Percentiles rank a stretch among this genome's conserved stretches.
Conservation (phyloP, 2,797 vertebrate genomes). For the Pseudotriccus pelzelni region DNA sequence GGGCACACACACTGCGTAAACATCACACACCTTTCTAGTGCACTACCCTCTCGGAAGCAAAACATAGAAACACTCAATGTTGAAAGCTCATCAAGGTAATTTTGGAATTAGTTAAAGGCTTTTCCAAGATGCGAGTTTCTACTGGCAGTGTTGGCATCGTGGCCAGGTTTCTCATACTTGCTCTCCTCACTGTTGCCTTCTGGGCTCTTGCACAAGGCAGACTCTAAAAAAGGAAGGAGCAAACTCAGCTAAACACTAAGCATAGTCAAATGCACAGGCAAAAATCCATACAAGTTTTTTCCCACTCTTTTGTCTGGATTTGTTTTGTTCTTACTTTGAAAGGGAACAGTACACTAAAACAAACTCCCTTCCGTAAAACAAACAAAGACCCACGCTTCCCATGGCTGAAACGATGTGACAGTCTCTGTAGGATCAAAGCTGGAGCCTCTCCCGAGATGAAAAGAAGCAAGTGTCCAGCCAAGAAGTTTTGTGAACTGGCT, state of each 20-base stretch:
- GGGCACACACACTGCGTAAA: neutral
- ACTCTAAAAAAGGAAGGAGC: neutral
- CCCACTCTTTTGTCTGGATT: neutral
- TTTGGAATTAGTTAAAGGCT: neutral
- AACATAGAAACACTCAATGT: accelerated
- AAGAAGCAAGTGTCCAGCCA: neutral
- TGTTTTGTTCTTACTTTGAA: neutral
- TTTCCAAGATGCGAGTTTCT: neutral
- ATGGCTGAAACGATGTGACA: neutral
- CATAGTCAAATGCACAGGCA: neutral
- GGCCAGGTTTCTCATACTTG: neutral
- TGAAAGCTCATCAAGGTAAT: neutral
- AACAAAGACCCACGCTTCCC: neutral
- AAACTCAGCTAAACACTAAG: neutral
- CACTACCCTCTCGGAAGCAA: neutral
- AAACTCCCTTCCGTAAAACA: neutral
- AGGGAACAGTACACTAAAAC: neutral
- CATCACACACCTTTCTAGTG: neutral
- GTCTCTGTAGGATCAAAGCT: neutral
- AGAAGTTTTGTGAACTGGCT: neutral
- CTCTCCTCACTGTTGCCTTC: neutral
- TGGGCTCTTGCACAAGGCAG: neutral
- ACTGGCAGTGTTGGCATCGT: accelerated
- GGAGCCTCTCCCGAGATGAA: neutral
- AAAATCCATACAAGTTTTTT: neutral